These are phyloP conservation scores for Crematogaster levior DNA, from an alignment of 2,888 invertebrate species.

Conservation along the genomic window DNA sequence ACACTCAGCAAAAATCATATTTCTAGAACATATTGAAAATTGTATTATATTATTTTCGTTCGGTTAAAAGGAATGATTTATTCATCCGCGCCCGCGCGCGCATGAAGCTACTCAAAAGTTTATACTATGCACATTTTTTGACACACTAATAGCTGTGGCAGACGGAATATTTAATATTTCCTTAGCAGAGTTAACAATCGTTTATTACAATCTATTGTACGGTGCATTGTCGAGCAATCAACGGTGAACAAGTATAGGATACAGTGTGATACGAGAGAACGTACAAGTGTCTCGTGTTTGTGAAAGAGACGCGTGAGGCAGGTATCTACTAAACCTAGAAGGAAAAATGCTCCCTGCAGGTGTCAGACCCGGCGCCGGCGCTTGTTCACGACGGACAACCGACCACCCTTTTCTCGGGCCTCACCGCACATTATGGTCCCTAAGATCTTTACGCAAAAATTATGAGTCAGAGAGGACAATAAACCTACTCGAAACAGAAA, in stretches of 20 bases:
- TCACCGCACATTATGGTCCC: slow-evolving; percentile 56
- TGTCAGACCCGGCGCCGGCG: slow-evolving; percentile 80
- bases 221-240: slow-evolving; percentile 1
- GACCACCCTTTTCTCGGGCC: slow-evolving; percentile 67
- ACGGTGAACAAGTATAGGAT: slow-evolving; percentile 11
- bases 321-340: slow-evolving; percentile 55
- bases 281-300: slow-evolving; percentile 43
- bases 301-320: slow-evolving; percentile 48
- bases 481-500: slow-evolving; percentile 66
- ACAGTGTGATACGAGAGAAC: neutral
- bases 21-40: slow-evolving; percentile 1
- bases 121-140: no score
- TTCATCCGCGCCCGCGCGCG: no score
- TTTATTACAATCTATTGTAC: slow-evolving; percentile 52
- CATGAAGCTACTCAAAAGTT: slow-evolving; percentile 12
- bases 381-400: slow-evolving; percentile 60
- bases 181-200: slow-evolving; percentile 47
- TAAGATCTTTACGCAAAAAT: slow-evolving; percentile 76
- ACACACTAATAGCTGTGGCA: slow-evolving; percentile 39
- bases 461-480: slow-evolving; percentile 74
- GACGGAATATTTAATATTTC: neutral
- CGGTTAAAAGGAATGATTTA: slow-evolving; percentile 5
- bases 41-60: slow-evolving; percentile 22
- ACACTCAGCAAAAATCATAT: neutral
- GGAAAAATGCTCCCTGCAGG: slow-evolving; percentile 71